Base-by-base conservation (phyloP, 1,140 invertebrate genomes). In the Leptonema lineaticorne region DNA sequence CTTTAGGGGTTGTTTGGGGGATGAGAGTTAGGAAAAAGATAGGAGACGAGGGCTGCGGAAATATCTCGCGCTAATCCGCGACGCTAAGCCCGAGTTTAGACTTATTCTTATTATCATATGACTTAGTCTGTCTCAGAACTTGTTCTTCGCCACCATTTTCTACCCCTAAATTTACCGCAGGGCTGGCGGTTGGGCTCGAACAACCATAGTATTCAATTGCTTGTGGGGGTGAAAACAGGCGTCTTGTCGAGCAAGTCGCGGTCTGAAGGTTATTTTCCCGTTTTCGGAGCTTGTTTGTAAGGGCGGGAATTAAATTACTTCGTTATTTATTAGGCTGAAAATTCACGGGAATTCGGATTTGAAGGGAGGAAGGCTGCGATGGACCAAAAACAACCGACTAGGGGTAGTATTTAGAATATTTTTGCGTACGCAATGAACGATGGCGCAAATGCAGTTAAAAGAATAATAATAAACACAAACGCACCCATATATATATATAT, bases 251-350 rank as follows among this genome's bases (percentile, higher is more conserved):
- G 16, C 37, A 16, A n/a, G 11, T 41, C 37, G 37, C 37, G 37
- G 37, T 41, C 37, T 41, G 16, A 16, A 16, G 37, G 37, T 41
- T 41, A 41, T 41, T 41, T 41, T 53, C 50, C 27, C 50, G 50
- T 26, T 22, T 48, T 9, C 7, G 18, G 46, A 20, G 6, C 50
- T 53, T 53, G 50, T 53, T 53, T 53, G 37, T 53, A 26, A 53
- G 50, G 37, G 50, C 9, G 8, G 50, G 50, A 53, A 53, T 53
- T 53, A 53, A 53, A 53, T 53, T 53, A 53, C 50, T 53, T 53
- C 22, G 24, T 53, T 53, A 53, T 53, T 53, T 53, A 53, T 22
- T 26, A 24, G 20, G 22, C 50, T 9, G 22, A 45, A 45, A 45
- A 45, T 45, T n/a, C n/a, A 41, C 37, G 37, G 37, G 37, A 41